Conservation (phyloP, 2,888 invertebrate species). For the Caenorhabditis zanzibari region DNA sequence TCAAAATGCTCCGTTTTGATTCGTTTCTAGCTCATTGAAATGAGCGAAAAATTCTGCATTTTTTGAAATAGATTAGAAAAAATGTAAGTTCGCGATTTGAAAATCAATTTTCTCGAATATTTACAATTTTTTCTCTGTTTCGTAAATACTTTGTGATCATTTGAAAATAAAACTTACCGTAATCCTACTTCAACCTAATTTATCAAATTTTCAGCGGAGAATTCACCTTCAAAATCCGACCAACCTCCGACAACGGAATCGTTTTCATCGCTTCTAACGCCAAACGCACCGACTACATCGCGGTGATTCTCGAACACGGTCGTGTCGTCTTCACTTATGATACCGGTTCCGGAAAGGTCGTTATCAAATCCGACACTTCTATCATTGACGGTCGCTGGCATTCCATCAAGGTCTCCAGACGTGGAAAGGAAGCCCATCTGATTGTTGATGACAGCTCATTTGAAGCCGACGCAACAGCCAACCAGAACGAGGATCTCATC, state of each 20-base stretch:
- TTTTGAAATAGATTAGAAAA: no score
- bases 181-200: no score
- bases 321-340: conserved; percentile 91
- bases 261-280: conserved; percentile 89
- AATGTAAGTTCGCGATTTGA: no score
- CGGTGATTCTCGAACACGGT: conserved; percentile 93
- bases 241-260: conserved; percentile 89
- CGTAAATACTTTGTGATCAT: no score
- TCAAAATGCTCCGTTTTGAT: no score
- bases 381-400: conserved; percentile 83
- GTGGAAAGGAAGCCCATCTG: conserved; percentile 80
- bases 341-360: conserved; percentile 87
- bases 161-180: no score
- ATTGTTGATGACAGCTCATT: conserved; percentile 83
- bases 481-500: conserved; percentile 80
- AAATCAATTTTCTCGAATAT: not conserved
- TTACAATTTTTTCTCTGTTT: no score
- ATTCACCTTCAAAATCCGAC: conserved; percentile 90
- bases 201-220: conserved; percentile 85
- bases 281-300: conserved; percentile 88
- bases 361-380: conserved; percentile 67
- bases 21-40: no score
- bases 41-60: no score
- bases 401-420: conserved; percentile 77
- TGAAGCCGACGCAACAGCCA: conserved; percentile 60